Evolutionary conservation across 2,797 vertebrate species (phyloP), one percentile per base, ranked within the genome.

Genomic region (Sebastolobus altivelis): DNA sequence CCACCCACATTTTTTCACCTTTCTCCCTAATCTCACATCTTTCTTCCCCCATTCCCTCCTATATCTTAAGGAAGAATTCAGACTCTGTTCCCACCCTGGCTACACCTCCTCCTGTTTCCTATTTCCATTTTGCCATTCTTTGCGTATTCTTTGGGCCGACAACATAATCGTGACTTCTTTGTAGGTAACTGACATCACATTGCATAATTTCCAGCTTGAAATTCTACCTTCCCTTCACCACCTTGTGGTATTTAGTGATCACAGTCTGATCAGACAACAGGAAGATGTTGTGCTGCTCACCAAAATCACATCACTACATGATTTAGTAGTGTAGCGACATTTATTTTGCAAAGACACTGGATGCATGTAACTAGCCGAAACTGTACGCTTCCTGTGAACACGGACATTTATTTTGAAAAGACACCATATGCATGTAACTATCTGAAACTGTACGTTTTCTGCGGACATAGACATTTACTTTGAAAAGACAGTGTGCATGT

Each of bases 1-100:
- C 16, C 18, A 52, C 14, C 38, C 1, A 10, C n/a, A 46, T 77
- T 85, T 82, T 81, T 63, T 77, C 72, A 66, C 86, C 81, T 84
- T 72, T 43, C n/a, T 59, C 61, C 31, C 18, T 5, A 52, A 77
- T 62, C 18, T 56, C 3, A 59, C 60, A 59, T 74, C 31, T n/a
- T 11, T n/a, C 25, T 29, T 29, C 8, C 18, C n/a, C 4, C 13
- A 8, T 54, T 58, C 4, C n/a, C 33, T 58, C 16, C 7, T 29
- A 37, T 56, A 29, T 22, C 11, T 38, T 22, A 4, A 49, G 11
- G 0, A 59, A 37, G 22, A 76, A 54, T 38, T 56, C 52, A 6
- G 59, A 6, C 11, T 43, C 59, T 25, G n/a, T 55, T 59, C 14
- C 6, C 18, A 61, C n/a, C 14, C 1, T 6, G 3, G 25, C 20